These are phyloP conservation scores for Anolis sagrei DNA, from an alignment of 2,113 vertebrate species.

Conservation along the genomic window DNA sequence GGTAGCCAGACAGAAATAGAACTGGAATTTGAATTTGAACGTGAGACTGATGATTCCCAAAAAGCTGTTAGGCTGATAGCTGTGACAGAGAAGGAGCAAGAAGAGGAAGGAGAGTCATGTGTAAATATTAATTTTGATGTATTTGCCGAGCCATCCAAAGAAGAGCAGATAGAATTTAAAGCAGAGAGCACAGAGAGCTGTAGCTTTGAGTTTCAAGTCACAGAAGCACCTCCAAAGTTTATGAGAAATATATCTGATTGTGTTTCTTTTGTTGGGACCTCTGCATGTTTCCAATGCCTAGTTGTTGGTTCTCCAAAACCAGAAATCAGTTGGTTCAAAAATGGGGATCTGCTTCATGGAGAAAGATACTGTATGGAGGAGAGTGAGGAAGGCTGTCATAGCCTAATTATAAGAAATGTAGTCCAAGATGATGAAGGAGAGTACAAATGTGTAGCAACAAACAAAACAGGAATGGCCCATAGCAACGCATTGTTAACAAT, in stretches of 20 bases:
- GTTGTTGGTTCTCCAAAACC: conserved; percentile 88
- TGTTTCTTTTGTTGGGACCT: conserved; percentile 82
- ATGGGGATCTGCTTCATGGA: conserved; percentile 80
- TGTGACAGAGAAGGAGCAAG: conserved; percentile 76
- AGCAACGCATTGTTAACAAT: conserved; percentile 84
- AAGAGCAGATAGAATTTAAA: conserved; percentile 85
- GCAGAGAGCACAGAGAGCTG: conserved; percentile 86
- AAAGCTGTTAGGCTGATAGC: conserved; percentile 80
- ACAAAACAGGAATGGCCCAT: conserved; percentile 84
- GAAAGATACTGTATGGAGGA: conserved; percentile 85
- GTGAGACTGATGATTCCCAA: conserved; percentile 77
- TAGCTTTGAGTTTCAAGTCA: conserved; percentile 91
- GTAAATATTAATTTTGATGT: conserved; percentile 85
- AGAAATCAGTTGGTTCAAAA: conserved; percentile 87
- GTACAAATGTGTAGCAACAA: conserved; percentile 90
- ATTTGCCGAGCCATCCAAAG: conserved; percentile 82
- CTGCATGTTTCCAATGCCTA: conserved; percentile 89
- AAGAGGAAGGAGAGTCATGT: conserved; percentile 79
- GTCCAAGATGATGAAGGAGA: conserved; percentile 84
- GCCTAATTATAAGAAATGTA: conserved; percentile 87
- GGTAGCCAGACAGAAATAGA: conserved; percentile 86
- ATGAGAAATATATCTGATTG: conserved; percentile 84
- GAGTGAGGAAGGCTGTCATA: conserved; percentile 84
- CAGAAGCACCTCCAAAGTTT: conserved; percentile 87
- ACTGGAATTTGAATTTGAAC: conserved; percentile 87